Percentiles rank a stretch among this genome's conserved stretches.
phyloP scores from a whole-genome alignment of 53 echinoderm and acorn worm species.

The Arbacia lixula region DNA sequence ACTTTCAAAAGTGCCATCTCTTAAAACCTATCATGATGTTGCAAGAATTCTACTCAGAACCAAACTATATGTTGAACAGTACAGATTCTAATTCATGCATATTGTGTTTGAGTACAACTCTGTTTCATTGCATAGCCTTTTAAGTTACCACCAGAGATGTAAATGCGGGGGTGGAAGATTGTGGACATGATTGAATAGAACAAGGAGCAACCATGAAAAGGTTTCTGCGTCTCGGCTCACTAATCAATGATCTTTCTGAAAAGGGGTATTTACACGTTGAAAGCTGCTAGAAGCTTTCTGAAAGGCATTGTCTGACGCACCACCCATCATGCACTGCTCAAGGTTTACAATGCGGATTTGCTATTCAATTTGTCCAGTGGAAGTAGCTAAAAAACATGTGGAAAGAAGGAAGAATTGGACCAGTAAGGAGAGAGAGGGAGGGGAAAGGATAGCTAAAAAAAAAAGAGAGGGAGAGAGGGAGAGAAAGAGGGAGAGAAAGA shows the following conservation, averaged over 20 bases:
- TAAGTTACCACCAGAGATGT: constrained; percentile 6
- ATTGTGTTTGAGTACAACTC: too few species aligned
- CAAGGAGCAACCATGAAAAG: constrained; percentile 11
- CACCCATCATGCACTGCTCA: constrained; percentile 21
- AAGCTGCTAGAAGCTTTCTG: constrained; percentile 1
- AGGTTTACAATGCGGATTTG: constrained; percentile 31
- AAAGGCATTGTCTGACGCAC: constrained; percentile 16
- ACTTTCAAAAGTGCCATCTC: too few species aligned
- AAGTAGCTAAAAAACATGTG: background rate
- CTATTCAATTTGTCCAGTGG: background rate
- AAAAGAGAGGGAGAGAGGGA: background rate
- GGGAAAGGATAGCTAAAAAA: background rate
- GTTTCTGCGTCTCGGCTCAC: background rate
- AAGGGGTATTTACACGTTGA: constrained; percentile 34
- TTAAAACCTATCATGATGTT: too few species aligned
- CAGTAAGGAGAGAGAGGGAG: background rate
- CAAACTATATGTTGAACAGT: too few species aligned
- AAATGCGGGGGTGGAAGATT: constrained; percentile 6
- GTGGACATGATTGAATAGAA: constrained; percentile 17
- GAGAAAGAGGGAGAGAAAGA: background rate
- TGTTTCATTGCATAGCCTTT: constrained; percentile 8
- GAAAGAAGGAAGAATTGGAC: background rate
- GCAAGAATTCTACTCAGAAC: too few species aligned
- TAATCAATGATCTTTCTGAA: constrained; percentile 45
- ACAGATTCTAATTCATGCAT: too few species aligned